Conservation (phyloP, 2,797 vertebrate species). For the Chloroceryle inda region DNA sequence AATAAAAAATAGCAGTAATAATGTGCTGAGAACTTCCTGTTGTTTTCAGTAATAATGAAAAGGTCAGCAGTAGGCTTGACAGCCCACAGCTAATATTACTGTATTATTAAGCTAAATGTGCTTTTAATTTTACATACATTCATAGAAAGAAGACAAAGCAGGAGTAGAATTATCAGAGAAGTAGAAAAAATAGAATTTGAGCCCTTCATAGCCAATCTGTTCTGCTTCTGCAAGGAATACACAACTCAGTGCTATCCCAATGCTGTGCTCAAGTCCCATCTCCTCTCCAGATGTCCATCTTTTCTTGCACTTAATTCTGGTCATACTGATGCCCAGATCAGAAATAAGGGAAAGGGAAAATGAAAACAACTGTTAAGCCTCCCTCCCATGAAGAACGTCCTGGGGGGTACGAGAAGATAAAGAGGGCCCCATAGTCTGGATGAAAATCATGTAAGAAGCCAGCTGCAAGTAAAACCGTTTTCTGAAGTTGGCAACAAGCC, state of each 20-base stretch:
- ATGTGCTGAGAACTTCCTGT: neutral
- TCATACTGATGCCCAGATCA: neutral
- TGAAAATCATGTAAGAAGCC: constrained; percentile 11
- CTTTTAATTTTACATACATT: neutral
- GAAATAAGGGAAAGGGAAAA: constrained; percentile 38
- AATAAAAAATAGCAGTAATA: neutral
- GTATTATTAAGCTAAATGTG: neutral
- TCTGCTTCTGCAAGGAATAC: neutral
- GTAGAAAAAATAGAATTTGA: neutral
- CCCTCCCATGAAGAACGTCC: constrained; percentile 66
- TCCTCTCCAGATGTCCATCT: constrained; percentile 63
- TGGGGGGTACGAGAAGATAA: constrained; percentile 36
- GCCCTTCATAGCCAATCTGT: neutral
- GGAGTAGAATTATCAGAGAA: neutral
- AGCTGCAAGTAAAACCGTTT: constrained; percentile 42
- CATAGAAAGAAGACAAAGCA: neutral
- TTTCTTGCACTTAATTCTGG: constrained; percentile 63
- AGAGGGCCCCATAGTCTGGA: constrained; percentile 10
- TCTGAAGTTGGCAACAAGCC: constrained; percentile 44
- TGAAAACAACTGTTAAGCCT: constrained; percentile 32
- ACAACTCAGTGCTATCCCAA: neutral
- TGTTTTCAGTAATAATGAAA: constrained; percentile 39
- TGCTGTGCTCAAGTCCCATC: neutral
- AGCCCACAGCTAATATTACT: neutral
- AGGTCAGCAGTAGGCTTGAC: neutral